A percentile compares a stretch with the other conserved stretches of the same genome.
Evolutionary conservation across 2,797 vertebrate species (phyloP).

Genomic region (Anabas testudineus): DNA sequence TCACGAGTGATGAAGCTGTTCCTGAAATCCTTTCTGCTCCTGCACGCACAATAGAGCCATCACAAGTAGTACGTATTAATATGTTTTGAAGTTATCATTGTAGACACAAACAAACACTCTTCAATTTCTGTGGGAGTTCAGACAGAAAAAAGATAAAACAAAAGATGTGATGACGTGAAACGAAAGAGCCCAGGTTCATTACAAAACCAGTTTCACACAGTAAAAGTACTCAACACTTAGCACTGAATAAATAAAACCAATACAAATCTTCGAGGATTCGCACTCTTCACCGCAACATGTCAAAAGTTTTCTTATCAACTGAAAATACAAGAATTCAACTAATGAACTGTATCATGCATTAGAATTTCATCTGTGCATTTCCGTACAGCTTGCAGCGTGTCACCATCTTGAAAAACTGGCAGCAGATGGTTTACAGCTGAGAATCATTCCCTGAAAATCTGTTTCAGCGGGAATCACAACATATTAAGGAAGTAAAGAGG

Average conservation of each 20-base stretch:
- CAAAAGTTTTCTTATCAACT: no score
- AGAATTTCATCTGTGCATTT: neutral
- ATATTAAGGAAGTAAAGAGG: neutral
- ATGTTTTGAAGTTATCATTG: neutral
- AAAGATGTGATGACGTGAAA: no score
- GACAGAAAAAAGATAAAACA: no score
- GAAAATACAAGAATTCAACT: neutral
- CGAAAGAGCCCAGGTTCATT: no score
- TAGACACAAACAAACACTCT: no score
- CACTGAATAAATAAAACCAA: no score
- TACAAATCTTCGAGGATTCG: no score
- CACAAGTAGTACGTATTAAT: neutral
- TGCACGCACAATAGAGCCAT: neutral
- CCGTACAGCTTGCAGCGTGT: neutral
- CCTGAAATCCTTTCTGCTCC: slow-evolving; percentile 1
- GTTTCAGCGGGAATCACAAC: neutral
- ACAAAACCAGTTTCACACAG: no score
- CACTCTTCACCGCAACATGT: no score
- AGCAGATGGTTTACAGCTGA: neutral
- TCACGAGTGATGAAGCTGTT: neutral
- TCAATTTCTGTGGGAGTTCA: no score
- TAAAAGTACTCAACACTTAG: no score
- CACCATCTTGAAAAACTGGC: neutral
- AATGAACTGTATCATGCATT: neutral
- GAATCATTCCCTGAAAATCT: neutral